Conservation (phyloP, 2,888 invertebrate genomes). For the Leptinotarsa juncta region DNA sequence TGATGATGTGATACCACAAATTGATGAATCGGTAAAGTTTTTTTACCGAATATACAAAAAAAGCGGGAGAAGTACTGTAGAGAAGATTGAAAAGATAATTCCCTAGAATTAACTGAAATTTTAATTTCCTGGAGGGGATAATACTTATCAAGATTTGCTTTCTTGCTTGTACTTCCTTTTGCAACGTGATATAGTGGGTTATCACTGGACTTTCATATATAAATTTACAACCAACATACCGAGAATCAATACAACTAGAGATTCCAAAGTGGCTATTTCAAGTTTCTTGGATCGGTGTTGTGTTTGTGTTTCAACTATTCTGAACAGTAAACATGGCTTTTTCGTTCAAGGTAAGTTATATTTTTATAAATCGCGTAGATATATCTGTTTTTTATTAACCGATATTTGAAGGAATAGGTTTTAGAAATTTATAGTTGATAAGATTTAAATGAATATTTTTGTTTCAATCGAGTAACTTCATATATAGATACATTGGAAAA, state of each 20-base stretch:
- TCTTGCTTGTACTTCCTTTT: conserved; percentile 35
- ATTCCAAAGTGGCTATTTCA: conserved; percentile 25
- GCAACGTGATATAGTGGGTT: conserved; percentile 38
- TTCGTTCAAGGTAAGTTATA: conserved; percentile 24
- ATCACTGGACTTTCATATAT: conserved; percentile 44
- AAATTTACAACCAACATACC: conserved; percentile 29
- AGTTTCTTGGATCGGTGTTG: conserved; percentile 11
- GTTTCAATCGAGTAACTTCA: too few species aligned
- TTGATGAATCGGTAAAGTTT: too few species aligned
- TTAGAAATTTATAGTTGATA: too few species aligned
- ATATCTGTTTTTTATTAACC: too few species aligned
- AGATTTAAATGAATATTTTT: too few species aligned
- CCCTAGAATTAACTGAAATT: not conserved
- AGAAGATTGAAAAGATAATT: not conserved
- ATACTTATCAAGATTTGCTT: conserved; percentile 5
- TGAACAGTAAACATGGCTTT: conserved; percentile 22
- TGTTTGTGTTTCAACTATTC: conserved; percentile 2
- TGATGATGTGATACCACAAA: too few species aligned
- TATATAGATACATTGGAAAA: too few species aligned
- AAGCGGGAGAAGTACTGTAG: too few species aligned
- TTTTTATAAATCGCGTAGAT: conserved; percentile 9
- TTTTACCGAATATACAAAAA: too few species aligned
- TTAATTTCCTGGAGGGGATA: conserved; percentile 8
- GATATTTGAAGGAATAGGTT: too few species aligned
- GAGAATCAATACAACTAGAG: conserved; percentile 24